Evolutionary conservation across 2,888 invertebrate genomes (phyloP).

Genomic region (Chesias legatella): DNA sequence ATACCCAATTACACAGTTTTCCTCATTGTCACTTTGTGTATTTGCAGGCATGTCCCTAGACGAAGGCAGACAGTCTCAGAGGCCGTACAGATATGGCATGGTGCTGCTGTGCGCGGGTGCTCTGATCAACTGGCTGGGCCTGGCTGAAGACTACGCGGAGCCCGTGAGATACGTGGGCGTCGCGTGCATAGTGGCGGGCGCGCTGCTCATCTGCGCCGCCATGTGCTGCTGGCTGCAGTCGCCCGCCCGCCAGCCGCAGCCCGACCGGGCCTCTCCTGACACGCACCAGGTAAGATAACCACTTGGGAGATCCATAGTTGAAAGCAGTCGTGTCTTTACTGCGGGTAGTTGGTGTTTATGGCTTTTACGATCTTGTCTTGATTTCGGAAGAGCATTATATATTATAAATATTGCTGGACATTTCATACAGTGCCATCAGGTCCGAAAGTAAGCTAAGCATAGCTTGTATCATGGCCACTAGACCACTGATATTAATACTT

Average conservation of each 20-base stretch:
- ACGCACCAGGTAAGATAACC: conserved; percentile 65
- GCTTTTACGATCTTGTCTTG: no score
- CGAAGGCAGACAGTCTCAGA: conserved; percentile 84
- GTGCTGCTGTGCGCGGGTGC: conserved; percentile 86
- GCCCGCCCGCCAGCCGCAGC: conserved; percentile 68
- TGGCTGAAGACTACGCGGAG: conserved; percentile 86
- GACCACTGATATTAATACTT: no score
- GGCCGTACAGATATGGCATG: conserved; percentile 87
- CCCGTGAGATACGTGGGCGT: conserved; percentile 87
- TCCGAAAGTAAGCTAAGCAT: no score
- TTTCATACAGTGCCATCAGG: no score
- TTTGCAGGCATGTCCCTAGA: conserved; percentile 83
- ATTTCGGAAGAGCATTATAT: no score
- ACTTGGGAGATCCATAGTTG: no score
- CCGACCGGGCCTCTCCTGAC: conserved; percentile 66
- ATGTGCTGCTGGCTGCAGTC: conserved; percentile 87
- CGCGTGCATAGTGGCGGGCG: conserved; percentile 86
- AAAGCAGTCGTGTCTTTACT: no score
- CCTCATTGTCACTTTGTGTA: no score
- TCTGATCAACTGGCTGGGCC: conserved; percentile 86
- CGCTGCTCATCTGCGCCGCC: conserved; percentile 85
- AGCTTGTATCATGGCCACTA: no score
- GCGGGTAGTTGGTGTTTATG: no score
- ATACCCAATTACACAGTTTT: no score
- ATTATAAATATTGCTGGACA: no score